phyloP scores from a whole-genome alignment of 2,797 vertebrate genomes.

The Premnoplex brunnescens region DNA sequence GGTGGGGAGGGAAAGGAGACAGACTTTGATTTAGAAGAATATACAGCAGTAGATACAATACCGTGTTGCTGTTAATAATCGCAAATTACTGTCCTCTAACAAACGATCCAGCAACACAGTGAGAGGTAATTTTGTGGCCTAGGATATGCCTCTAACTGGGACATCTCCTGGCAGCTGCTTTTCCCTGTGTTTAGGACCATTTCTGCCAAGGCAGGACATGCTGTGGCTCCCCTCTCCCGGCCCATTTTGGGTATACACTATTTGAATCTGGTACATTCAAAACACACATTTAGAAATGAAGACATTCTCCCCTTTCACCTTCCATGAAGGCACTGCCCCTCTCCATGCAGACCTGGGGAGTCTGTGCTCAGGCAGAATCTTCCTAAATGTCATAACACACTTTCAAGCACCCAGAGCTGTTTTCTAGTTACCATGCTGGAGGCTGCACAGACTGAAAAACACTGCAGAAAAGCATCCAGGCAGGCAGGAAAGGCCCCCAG shows the following conservation, averaged over 20 bases:
- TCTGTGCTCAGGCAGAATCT: background rate
- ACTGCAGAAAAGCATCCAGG: background rate
- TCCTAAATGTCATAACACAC: background rate
- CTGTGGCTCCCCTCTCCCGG: background rate
- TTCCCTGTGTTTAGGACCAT: background rate
- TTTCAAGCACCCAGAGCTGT: constrained; percentile 1
- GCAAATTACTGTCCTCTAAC: background rate
- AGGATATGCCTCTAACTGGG: background rate
- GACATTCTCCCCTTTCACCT: background rate
- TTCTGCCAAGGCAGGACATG: background rate
- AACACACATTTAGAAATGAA: background rate
- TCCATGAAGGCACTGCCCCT: background rate
- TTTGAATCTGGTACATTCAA: background rate
- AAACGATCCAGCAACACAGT: background rate
- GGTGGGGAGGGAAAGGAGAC: background rate
- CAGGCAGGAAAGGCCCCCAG: background rate
- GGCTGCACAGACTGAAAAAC: background rate
- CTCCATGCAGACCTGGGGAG: background rate
- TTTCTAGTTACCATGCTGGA: background rate
- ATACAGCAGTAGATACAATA: background rate
- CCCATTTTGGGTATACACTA: background rate
- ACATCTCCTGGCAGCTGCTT: background rate
- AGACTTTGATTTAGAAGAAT: background rate
- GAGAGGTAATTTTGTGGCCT: background rate
- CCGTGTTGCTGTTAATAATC: background rate